Evolutionary conservation across 2,113 vertebrate species (phyloP).

Genomic region (Rhinolophus ferrumequinum): DNA sequence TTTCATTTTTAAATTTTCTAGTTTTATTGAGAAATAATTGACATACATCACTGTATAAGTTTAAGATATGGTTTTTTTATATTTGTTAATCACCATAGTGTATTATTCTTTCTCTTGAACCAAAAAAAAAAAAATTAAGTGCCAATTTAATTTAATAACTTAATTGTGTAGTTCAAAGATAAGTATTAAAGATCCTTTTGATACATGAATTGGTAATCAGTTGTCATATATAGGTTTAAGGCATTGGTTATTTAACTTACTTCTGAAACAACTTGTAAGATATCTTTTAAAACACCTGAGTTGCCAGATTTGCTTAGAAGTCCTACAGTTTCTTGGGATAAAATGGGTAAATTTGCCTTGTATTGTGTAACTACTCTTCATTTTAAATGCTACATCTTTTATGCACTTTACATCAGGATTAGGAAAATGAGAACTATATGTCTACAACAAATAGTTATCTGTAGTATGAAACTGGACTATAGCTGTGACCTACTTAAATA

Average conservation of each 20-base stretch:
- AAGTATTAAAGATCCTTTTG: conserved; percentile 13
- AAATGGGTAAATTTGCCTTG: conserved; percentile 1
- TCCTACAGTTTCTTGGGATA: neutral
- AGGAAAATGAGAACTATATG: conserved; percentile 27
- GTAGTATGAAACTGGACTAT: conserved; percentile 1
- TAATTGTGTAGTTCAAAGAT: neutral
- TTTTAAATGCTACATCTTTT: neutral
- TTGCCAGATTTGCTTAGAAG: neutral
- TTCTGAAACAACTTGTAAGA: neutral
- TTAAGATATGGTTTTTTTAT: neutral
- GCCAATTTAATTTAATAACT: neutral
- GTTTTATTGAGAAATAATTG: neutral
- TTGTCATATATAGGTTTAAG: neutral
- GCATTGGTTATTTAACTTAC: neutral
- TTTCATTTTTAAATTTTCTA: neutral
- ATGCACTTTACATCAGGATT: conserved; percentile 6
- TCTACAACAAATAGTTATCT: neutral
- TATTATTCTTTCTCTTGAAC: neutral
- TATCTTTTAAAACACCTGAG: neutral
- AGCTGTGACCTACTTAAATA: neutral
- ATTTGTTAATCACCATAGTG: neutral
- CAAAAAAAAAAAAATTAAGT: neutral
- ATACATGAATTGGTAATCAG: neutral
- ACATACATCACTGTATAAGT: neutral
- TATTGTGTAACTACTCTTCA: neutral